Evolutionary conservation across 2,113 vertebrate genomes (phyloP).

Genomic region (Marmota monax): DNA sequence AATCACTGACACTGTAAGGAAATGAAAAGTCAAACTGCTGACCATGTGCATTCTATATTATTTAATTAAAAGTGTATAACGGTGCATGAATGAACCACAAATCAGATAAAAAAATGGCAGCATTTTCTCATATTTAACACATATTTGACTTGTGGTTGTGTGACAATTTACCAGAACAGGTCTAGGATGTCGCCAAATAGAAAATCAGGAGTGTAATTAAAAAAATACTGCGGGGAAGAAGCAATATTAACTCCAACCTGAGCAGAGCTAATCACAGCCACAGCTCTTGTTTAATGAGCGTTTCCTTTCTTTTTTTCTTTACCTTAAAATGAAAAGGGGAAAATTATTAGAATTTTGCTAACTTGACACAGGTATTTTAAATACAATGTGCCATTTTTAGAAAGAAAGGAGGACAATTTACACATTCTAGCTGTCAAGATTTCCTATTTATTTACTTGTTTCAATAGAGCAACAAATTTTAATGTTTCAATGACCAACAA

Average conservation of each 20-base stretch:
- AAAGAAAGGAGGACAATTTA: neutral
- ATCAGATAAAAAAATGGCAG: slow-evolving; percentile 99
- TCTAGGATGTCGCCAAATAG: slow-evolving; percentile 89
- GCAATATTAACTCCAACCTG: slow-evolving; percentile 85
- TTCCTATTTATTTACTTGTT: neutral
- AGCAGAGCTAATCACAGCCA: slow-evolving; percentile 82
- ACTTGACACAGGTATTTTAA: slow-evolving; percentile 64
- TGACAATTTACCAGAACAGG: slow-evolving; percentile 95
- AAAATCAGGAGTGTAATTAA: slow-evolving; percentile 89
- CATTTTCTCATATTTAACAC: slow-evolving; percentile 99
- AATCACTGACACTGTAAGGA: slow-evolving; percentile 90
- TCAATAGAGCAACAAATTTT: neutral
- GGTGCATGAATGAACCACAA: slow-evolving; percentile 95
- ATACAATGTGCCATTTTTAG: neutral
- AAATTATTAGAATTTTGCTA: slow-evolving; percentile 70
- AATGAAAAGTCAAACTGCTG: slow-evolving; percentile 99
- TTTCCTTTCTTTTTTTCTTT: slow-evolving; percentile 33
- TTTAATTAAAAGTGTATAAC: slow-evolving; percentile 99
- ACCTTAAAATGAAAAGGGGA: slow-evolving; percentile 64
- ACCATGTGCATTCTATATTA: slow-evolving; percentile 96
- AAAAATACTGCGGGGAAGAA: slow-evolving; percentile 86
- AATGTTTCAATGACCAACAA: no score
- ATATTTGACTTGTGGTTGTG: slow-evolving; percentile 98
- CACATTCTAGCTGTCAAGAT: neutral
- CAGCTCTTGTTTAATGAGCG: slow-evolving; percentile 81